These are phyloP conservation scores for Molossus molossus DNA, from an alignment of 2,797 vertebrate species.

Conservation along the genomic window DNA sequence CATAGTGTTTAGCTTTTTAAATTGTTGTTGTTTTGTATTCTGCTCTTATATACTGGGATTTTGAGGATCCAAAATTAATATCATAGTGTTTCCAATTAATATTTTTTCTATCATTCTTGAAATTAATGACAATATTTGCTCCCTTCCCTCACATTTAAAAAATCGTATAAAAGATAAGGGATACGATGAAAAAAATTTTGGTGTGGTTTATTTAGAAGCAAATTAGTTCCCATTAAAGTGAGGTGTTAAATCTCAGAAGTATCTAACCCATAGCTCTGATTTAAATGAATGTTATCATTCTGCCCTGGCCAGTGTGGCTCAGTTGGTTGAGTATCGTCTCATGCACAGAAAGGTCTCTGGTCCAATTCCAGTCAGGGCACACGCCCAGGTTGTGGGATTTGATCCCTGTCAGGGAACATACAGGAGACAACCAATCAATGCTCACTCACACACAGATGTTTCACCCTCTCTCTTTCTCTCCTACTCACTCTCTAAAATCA, in stretches of 20 bases:
- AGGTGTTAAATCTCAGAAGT: neutral
- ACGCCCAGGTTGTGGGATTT: too few relatives aligned
- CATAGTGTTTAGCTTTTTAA: neutral
- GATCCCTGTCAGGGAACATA: too few relatives aligned
- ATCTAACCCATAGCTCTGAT: neutral
- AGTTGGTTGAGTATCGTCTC: too few relatives aligned
- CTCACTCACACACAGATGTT: too few relatives aligned
- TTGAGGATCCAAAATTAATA: neutral
- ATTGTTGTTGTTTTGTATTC: neutral
- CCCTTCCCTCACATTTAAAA: neutral
- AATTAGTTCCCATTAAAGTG: neutral
- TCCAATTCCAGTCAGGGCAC: too few relatives aligned
- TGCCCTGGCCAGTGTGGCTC: too few relatives aligned
- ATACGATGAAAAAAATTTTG: neutral
- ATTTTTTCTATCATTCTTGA: neutral
- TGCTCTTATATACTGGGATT: neutral
- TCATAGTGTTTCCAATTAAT: neutral
- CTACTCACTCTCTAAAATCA: too few relatives aligned
- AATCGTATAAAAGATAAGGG: neutral
- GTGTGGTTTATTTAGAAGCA: neutral
- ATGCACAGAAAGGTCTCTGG: too few relatives aligned
- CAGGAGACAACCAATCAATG: too few relatives aligned
- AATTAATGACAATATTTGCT: neutral
- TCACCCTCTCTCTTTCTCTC: too few relatives aligned
- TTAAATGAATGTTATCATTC: neutral